phyloP scores from a whole-genome alignment of 2,113 vertebrate genomes.

The Elgaria multicarinata region DNA sequence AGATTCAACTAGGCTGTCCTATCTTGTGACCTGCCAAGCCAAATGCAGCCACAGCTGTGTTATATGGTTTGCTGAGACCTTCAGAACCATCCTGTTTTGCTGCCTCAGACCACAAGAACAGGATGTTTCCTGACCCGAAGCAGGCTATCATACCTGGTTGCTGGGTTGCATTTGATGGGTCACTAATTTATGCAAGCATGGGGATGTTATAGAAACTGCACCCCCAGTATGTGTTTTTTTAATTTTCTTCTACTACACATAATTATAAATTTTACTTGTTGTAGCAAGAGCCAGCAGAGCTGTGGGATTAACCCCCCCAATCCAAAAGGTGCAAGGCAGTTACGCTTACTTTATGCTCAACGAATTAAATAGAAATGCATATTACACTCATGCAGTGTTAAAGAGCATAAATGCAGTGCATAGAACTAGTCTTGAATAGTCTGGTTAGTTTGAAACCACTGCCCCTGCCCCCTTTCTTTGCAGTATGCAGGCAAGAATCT shows the following conservation, averaged over 20 bases:
- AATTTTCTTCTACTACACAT: background rate
- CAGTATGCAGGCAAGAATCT: background rate
- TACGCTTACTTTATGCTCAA: background rate
- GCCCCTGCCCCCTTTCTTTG: constrained; percentile 20
- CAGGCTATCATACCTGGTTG: background rate
- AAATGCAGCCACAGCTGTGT: background rate
- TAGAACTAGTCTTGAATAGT: background rate
- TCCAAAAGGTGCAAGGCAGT: background rate
- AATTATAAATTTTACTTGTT: background rate
- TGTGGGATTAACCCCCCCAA: no score
- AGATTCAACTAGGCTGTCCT: background rate
- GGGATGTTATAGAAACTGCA: background rate
- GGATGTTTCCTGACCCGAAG: background rate
- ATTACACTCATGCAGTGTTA: background rate
- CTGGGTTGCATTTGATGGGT: background rate
- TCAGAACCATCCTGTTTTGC: background rate
- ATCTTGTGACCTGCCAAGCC: background rate
- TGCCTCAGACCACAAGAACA: background rate
- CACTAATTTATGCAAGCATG: background rate
- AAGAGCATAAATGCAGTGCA: background rate
- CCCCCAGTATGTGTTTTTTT: background rate
- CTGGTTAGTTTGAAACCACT: background rate
- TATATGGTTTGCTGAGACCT: background rate
- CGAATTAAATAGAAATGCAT: background rate
- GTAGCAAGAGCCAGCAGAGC: background rate